Conservation (phyloP, 2,113 vertebrate genomes). For the Chloropsis hardwickii region DNA sequence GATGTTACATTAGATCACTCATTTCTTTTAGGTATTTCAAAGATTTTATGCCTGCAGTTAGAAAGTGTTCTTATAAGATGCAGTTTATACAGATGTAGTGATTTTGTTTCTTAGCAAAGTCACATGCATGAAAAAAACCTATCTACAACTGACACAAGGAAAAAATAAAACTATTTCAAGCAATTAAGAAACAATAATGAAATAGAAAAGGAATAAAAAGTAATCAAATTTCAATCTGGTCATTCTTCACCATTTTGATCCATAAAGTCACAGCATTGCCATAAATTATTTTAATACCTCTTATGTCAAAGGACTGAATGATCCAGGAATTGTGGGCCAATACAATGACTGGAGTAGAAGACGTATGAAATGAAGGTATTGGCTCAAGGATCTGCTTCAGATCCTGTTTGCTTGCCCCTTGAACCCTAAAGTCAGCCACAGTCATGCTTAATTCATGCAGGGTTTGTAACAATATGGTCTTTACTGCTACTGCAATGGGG, state of each 20-base stretch:
- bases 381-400: neutral
- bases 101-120: neutral
- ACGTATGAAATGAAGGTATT: neutral
- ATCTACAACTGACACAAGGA: neutral
- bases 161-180: neutral
- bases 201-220: neutral
- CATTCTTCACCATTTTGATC: neutral
- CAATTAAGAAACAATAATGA: neutral
- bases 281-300: neutral
- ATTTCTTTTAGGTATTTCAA: neutral
- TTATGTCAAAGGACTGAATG: neutral
- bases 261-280: neutral
- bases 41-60: neutral
- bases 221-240: neutral
- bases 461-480: neutral
- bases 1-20: neutral
- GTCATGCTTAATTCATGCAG: neutral
- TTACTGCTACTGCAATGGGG: neutral
- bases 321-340: neutral
- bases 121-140: neutral
- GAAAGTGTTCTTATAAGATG: neutral
- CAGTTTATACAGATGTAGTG: neutral
- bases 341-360: neutral
- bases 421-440: neutral
- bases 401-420: neutral